Evolutionary conservation across 35 echinoderm and acorn worm species (phyloP).

Genomic region (Ophiothrix spiculata): DNA sequence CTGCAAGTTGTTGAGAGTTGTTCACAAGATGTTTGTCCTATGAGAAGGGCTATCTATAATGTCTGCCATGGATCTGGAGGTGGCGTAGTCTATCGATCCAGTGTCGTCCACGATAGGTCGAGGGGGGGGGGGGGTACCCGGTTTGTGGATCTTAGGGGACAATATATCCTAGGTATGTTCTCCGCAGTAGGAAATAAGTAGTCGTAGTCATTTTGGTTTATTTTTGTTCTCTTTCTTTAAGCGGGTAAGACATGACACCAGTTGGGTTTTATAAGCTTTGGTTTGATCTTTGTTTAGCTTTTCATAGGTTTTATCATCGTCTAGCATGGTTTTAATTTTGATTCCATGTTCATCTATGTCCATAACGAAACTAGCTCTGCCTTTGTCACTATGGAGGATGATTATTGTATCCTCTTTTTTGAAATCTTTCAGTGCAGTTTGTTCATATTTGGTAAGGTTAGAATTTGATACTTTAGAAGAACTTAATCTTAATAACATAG

Average conservation of each 20-base stretch:
- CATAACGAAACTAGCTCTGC: background rate
- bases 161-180: slow-evolving; percentile 18
- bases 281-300: slow-evolving; percentile 20
- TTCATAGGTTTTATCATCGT: slow-evolving; percentile 6
- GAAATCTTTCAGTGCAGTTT: background rate
- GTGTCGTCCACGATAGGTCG: slow-evolving; percentile 36
- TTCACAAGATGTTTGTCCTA: background rate
- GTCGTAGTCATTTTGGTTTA: slow-evolving; percentile 11
- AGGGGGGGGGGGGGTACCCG: background rate
- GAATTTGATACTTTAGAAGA: background rate
- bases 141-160: slow-evolving; percentile 32
- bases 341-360: background rate
- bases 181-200: too few relatives aligned
- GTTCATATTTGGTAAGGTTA: background rate
- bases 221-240: slow-evolving; percentile 30
- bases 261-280: slow-evolving; percentile 1
- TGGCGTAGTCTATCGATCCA: slow-evolving; percentile 14
- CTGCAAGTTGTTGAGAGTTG: slow-evolving; percentile 24
- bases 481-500: background rate
- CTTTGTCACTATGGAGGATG: background rate
- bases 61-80: background rate
- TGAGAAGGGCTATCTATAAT: slow-evolving; percentile 1
- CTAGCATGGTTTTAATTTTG: background rate
- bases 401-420: background rate
- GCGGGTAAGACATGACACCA: background rate